Evolutionary conservation across 2,113 vertebrate species (phyloP).

Genomic region (Reinhardtius hippoglossoides): DNA sequence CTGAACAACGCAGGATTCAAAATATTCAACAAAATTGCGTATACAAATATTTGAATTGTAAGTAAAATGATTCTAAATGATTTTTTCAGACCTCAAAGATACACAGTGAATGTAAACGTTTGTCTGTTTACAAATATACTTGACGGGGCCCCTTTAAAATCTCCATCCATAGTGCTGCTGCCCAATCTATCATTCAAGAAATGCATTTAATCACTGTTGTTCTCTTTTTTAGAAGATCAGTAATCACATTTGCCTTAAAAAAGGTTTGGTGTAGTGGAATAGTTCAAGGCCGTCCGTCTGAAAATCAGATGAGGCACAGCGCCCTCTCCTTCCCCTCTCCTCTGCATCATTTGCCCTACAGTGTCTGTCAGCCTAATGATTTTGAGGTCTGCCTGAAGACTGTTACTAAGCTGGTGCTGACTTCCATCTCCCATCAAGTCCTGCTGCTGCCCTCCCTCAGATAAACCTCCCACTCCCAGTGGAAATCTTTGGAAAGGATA

Average conservation of each 20-base stretch:
- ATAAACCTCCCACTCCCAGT: conserved; percentile 21
- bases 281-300: conserved; percentile 31
- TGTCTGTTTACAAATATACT: conserved; percentile 11
- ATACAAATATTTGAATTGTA: neutral
- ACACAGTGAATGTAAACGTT: conserved; percentile 14
- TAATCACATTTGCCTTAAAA: conserved; percentile 76
- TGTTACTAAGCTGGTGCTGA: conserved; percentile 43
- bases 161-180: conserved; percentile 26
- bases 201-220: conserved; percentile 24
- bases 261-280: conserved; percentile 37
- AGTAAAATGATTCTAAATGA: neutral
- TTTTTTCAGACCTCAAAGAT: neutral
- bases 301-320: conserved; percentile 39
- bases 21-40: neutral
- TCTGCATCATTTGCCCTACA: conserved; percentile 35
- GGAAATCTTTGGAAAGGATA: conserved; percentile 37
- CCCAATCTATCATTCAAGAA: conserved; percentile 10
- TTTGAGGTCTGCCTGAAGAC: conserved; percentile 34
- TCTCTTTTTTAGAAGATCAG: conserved; percentile 33
- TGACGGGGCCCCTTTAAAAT: conserved; percentile 24
- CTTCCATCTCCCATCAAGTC: conserved; percentile 33
- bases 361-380: conserved; percentile 47
- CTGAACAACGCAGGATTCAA: neutral
- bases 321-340: conserved; percentile 33
- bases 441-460: conserved; percentile 20